Percentiles rank a stretch among this genome's conserved stretches.
Conservation (phyloP, 1,140 invertebrate species). For the Maniola jurtina region DNA sequence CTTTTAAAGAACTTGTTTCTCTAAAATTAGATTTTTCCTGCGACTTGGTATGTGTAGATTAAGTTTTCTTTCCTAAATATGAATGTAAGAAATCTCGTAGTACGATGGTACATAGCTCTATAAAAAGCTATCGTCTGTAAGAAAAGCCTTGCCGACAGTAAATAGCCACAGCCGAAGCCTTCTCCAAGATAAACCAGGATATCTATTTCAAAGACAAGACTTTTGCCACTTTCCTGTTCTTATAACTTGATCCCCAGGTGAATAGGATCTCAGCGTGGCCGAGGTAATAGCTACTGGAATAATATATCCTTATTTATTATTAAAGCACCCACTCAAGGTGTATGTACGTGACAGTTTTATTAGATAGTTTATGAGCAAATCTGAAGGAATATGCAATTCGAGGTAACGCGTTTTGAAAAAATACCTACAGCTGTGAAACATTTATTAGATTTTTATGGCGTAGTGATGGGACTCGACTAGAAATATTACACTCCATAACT, state of each 20-base stretch:
- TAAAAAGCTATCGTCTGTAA: too few species aligned
- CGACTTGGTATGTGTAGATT: too few species aligned
- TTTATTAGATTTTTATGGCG: neutral
- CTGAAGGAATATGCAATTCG: constrained; percentile 1
- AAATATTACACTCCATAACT: too few species aligned
- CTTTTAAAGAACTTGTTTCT: too few species aligned
- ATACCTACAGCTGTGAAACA: neutral
- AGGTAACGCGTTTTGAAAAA: neutral
- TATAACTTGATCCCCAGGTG: neutral
- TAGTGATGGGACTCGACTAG: too few species aligned
- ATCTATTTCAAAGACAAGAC: neutral
- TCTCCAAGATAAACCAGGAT: neutral
- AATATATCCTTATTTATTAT: constrained; percentile 2
- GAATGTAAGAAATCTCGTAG: too few species aligned
- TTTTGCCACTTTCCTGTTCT: neutral
- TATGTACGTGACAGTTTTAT: constrained; percentile 1
- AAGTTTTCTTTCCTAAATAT: too few species aligned
- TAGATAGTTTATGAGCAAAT: constrained; percentile 1
- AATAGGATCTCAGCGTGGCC: neutral
- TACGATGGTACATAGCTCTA: too few species aligned
- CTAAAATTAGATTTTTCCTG: too few species aligned
- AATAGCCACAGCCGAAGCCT: too few species aligned
- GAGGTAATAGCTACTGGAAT: neutral
- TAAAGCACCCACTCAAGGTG: neutral
- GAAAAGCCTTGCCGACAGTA: too few species aligned